Base-by-base conservation (phyloP, 2,888 invertebrate species). In the Temnothorax ravouxi region DNA sequence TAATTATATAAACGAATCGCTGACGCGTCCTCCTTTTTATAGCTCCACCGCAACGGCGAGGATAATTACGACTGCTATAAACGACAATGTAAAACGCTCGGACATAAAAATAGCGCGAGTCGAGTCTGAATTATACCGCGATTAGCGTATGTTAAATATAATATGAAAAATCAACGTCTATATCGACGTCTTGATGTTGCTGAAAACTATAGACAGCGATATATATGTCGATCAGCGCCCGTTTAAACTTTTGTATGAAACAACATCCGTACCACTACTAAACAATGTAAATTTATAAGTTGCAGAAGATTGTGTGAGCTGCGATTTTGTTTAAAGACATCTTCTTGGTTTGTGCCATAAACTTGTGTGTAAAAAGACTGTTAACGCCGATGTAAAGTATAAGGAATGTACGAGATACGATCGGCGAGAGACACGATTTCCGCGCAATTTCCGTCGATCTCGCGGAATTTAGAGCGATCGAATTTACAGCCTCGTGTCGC, bases 1-100 rank as follows among this genome's bases (percentile, higher is more conserved):
- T 80, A 80, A 80, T 80, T 80, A 80, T 80, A 80, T 47, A 47
- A 80, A 69, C 71, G 71, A 80, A 80, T 80, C 71, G 59, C 71
- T 18, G 79, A 59, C 59, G 59, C 71, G 38, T 59, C 47, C 56
- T 47, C 34, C 79, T 80, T 80, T 80, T 80, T 71, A 80, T 80
- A 80, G 38, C 47, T 47, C 11, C 34, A 13, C 38, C 38, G 21
- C 15, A 21, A 21, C 54, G 13, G 21, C 18, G 38, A 59, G 41
- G 18, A 80, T 80, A 80, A 80, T 80, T 77, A 67, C 54, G 71
- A 71, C 5, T 59, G 69, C 11, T 34, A 47, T 47, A 59, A 69
- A 15, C 6, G 25, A 38, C 47, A 59, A 71, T 38, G 44, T 25
- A 34, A 67, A 44, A 59, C 18, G 34, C 15, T 13, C 13, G 29